Percentiles rank a stretch among this genome's conserved stretches.
Evolutionary conservation across 1,140 invertebrate species (phyloP).

Genomic region (Hylaeus volcanicus): DNA sequence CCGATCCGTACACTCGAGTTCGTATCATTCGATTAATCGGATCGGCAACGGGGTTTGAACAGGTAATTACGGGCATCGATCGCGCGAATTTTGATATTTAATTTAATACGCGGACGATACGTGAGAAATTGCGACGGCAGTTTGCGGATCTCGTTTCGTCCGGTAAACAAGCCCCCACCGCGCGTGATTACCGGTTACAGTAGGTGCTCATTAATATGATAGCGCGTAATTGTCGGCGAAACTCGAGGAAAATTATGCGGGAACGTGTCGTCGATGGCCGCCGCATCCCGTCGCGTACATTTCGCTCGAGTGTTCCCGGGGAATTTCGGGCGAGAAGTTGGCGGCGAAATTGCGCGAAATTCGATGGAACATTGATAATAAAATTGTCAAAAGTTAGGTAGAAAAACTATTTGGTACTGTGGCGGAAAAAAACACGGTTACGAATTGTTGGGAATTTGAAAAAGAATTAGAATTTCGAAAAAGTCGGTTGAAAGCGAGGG

Average conservation of each 20-base stretch:
- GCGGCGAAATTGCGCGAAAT: background rate
- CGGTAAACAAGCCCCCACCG: slow-evolving; percentile 21
- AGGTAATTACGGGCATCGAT: no score
- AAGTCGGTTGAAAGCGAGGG: background rate
- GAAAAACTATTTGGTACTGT: no score
- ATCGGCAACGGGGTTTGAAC: background rate
- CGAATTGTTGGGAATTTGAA: no score
- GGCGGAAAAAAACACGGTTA: no score
- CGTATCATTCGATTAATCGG: background rate
- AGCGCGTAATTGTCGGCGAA: slow-evolving; percentile 49
- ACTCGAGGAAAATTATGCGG: slow-evolving; percentile 26
- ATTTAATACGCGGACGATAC: background rate
- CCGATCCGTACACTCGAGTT: no score
- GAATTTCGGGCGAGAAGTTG: background rate
- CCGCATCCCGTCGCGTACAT: no score
- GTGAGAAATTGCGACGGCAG: slow-evolving; percentile 29
- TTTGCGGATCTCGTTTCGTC: slow-evolving; percentile 13
- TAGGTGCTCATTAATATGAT: slow-evolving; percentile 39
- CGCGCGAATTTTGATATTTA: slow-evolving; percentile 2
- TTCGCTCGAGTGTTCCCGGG: no score
- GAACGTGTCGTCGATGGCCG: background rate
- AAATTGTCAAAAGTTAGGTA: no score
- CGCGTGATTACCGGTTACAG: slow-evolving; percentile 23
- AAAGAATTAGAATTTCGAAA: no score
- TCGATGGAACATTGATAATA: no score